Base-by-base conservation (phyloP, 2,113 vertebrate genomes). In the Hemiscyllium ocellatum region DNA sequence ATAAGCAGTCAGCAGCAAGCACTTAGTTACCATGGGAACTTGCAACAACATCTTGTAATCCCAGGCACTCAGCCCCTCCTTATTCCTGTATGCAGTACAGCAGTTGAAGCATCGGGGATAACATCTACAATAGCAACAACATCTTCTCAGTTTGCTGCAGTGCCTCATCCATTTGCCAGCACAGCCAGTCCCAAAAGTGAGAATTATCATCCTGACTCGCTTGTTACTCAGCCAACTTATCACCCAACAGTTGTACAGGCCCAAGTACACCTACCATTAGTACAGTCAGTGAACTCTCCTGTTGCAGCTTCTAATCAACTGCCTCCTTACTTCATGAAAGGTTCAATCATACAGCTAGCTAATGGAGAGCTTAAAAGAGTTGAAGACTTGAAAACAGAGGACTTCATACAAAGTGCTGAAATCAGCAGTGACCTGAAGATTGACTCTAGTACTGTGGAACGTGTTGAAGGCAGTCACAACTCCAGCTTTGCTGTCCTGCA, bases 361-460 rank as follows among this genome's bases (percentile, higher is more conserved):
- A 98, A 99, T 0, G 99, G 99, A 33, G 99, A 99, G 97, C 98
- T 99, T 96, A 99, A 99, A 96, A 98, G 98, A 3, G 99, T 99
- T 96, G 99, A 99, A 97, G 99, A 99, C 97, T 97, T 99, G 95
- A 99, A 99, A 97, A 99, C 99, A 0, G 99, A 99, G 96, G 99
- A 99, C 97, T 99, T 99, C 98, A 99, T 99, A 96, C 99, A 99
- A 98, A 99, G 99, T 0, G 99, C 99, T 0, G 99, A 99, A 97
- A 99, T 99, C 90, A 99, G 99, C 98, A 98, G 96, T 0, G 99
- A 99, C 96, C 98, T 99, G 97, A 99, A 99, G 97, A 99, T 99
- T 90, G 99, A 99, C 98, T 99, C 99, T 68, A 99, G 99, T 98
- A 99, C 99, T 0, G 99, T 99, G 97, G 99, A 99, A 97, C 98